Conservation (phyloP, 1,140 invertebrate species). For the Drosophila willistoni region DNA sequence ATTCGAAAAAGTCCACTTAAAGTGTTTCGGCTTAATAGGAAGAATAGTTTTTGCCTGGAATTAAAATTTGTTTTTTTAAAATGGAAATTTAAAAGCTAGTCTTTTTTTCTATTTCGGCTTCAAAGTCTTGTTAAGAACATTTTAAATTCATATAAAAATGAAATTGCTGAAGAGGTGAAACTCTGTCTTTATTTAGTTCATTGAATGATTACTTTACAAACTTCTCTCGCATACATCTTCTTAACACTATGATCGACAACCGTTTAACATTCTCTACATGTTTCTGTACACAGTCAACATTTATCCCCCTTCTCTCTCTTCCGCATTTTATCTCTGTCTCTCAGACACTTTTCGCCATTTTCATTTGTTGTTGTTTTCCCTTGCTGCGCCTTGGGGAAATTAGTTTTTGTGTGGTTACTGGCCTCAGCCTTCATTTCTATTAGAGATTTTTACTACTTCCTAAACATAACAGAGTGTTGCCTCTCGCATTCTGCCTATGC, state of each 20-base stretch:
- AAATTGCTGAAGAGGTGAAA: too few species aligned
- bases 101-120: too few species aligned
- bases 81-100: too few species aligned
- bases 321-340: neutral
- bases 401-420: constrained; percentile 72
- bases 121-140: too few species aligned
- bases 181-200: too few species aligned
- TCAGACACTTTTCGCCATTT: constrained; percentile 2
- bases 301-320: neutral
- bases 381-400: constrained; percentile 77
- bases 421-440: constrained; percentile 71
- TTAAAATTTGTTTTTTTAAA: neutral
- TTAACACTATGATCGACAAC: neutral
- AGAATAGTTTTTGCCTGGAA: neutral
- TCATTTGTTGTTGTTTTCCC: constrained; percentile 51
- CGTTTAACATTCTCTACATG: constrained; percentile 2
- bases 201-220: neutral
- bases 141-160: too few species aligned
- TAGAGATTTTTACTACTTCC: constrained; percentile 78
- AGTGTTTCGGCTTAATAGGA: neutral
- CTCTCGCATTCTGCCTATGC: constrained; percentile 39
- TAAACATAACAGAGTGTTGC: constrained; percentile 36
- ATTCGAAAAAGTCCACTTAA: neutral
- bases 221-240: neutral
- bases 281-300: neutral